Percentiles rank a stretch among this genome's conserved stretches.
These are phyloP conservation scores for Myotis yumanensis DNA, from an alignment of 2,113 vertebrate species.

Conservation along the genomic window DNA sequence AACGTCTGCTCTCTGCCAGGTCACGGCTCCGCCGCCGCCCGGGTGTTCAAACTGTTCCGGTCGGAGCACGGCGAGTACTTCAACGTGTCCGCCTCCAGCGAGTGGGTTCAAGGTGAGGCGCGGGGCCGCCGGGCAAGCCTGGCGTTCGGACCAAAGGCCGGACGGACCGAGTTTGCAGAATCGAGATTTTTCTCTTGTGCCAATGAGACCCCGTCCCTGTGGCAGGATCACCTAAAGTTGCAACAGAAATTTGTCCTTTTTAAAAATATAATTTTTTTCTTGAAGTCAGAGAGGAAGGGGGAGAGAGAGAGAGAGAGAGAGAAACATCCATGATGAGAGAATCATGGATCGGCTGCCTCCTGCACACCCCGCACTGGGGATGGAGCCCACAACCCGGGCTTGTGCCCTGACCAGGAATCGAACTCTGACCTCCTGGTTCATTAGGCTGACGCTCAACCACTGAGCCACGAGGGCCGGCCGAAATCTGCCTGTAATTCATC, in stretches of 20 bases:
- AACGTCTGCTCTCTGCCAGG: conserved; percentile 81
- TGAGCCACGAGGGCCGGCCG: no score
- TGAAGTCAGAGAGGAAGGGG: no score
- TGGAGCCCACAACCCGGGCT: no score
- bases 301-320: no score
- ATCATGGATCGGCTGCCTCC: no score
- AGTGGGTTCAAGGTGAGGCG: conserved; percentile 95
- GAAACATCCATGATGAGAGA: no score
- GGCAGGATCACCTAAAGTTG: not conserved
- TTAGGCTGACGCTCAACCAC: no score
- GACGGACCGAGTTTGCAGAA: not conserved
- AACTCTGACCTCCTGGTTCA: no score
- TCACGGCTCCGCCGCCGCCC: conserved; percentile 90
- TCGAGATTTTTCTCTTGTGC: not conserved
- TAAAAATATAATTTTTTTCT: no score
- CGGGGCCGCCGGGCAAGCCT: accelerated
- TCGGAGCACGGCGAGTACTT: conserved; percentile 90
- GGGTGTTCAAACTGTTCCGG: conserved; percentile 87
- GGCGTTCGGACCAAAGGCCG: accelerated
- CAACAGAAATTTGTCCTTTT: not conserved
- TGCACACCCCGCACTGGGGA: no score
- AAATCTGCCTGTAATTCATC: not conserved
- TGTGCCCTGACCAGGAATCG: no score
- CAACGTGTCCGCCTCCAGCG: conserved; percentile 90
- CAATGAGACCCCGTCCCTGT: accelerated